Base-by-base conservation (phyloP, 92 coral and sea anemone species). In the Montipora capitata region DNA sequence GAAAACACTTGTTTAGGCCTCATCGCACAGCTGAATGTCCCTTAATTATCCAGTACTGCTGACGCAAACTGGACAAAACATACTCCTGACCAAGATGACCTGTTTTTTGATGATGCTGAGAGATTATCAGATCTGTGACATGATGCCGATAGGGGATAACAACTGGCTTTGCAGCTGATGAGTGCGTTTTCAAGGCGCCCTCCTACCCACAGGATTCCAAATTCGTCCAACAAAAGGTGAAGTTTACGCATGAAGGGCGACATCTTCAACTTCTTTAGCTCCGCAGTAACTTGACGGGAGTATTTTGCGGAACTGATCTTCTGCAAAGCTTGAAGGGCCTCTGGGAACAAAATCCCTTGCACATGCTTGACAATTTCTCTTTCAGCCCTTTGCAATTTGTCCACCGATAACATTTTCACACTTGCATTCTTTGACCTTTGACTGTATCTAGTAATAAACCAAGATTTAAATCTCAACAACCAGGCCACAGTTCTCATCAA, bases 21-120 rank as follows among this genome's bases (percentile, higher is more conserved):
- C 87, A 57, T 10, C 92, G 75, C 35, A 88, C 92, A 3, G 91
- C 87, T 12, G 91, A 80, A 17, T 51, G 70, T 15, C 91, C 91
- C 62, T 87, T 87, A 4, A 80, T 42, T 13, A 88, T 65, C 89
- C 88, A 82, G 45, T 44, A 88, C 14, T 11, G 16, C 7, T 83
- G 68, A 3, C 89, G 82, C 38, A 82, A 43, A 68, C 66, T 63
- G 7, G 88, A 81, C 61, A 88, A 15, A 0, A 82, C 92, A 58
- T 82, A 56, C 35, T 75, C 83, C 56, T 88, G 76, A 2, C 92
- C 88, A 7, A 74, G 77, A 65, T 88, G 88, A 15, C 88, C 92
- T 14, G 42, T 38, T 13, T 52, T 40, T 74, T 82, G 56, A 48
- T 88, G 92, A n/a, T 63, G 51, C 13, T 74, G 17, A 3, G 17